Evolutionary conservation across 2,888 invertebrate species (phyloP), one percentile per base, ranked within the genome.

Genomic region (Scelioninae gen. 1): DNA sequence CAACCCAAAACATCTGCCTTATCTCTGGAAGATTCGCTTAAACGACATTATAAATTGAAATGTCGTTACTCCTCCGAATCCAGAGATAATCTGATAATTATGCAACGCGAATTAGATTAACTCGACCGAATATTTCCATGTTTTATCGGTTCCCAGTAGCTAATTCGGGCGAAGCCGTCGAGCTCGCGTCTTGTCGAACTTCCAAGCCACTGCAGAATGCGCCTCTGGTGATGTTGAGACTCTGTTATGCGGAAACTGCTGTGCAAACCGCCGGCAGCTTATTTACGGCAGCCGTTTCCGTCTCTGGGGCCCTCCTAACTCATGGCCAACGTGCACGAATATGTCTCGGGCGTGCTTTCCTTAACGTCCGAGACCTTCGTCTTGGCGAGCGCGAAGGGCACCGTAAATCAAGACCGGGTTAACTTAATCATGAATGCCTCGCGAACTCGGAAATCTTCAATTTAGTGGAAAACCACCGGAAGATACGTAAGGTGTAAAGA

Each of bases 281-380:
- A 90, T 90, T 90, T 89, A 88, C 85, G 85, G 83, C 75, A 55
- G 80, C 78, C 68, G 79, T 71, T 82, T 68, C 74, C 68, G 71
- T 84, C 84, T 84, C 84, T 84, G 82, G 85, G 85, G 86, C 84
- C 75, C 84, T 86, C 84, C 87, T 88, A 89, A 90, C 88, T 89
- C 88, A 90, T 85, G 88, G 79, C 85, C 88, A 88, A 85, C 88
- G 87, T 86, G 86, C 86, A 86, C 86, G 88, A 89, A 89, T 90
- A 88, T 86, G 90, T 89, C 89, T 89, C 87, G 86, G 85, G 88
- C 62, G 62, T 72, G 72, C 76, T 66, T 82, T 77, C 76, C 82
- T 77, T 77, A 72, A 72, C 85, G 89, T 90, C 88, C 88, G 86
- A 80, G 86, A 91, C 90, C 90, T 91, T 90, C 91, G 89, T 91